These are phyloP conservation scores for Chionomys nivalis DNA, from an alignment of 2,113 vertebrate genomes.

Conservation along the genomic window DNA sequence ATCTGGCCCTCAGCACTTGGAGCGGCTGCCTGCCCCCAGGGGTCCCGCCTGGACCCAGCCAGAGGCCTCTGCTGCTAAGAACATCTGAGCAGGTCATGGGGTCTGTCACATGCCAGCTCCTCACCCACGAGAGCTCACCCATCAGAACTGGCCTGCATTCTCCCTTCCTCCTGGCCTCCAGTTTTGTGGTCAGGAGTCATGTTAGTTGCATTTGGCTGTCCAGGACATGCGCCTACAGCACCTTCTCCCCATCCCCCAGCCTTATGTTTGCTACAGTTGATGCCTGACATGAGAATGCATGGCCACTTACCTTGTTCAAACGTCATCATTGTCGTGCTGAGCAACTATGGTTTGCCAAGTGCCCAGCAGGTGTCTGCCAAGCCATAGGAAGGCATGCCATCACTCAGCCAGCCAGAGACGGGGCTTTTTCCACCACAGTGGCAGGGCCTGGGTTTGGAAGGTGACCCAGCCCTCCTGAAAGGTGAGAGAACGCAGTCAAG, in stretches of 20 bases:
- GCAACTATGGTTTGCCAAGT: background rate
- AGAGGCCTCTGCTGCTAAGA: background rate
- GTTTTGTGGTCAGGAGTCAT: background rate
- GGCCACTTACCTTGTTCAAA: background rate
- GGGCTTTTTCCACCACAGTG: background rate
- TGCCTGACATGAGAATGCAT: accelerated
- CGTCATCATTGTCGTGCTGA: accelerated
- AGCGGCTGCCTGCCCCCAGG: background rate
- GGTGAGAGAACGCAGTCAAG: background rate
- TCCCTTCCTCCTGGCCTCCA: background rate
- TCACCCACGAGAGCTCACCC: background rate
- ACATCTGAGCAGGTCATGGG: background rate
- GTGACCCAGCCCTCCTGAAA: too few species aligned
- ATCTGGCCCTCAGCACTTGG: background rate
- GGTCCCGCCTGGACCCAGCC: background rate
- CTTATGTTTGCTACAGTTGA: accelerated
- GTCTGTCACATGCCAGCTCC: background rate
- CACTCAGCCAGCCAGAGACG: background rate
- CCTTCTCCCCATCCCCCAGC: accelerated
- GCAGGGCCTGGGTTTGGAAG: background rate
- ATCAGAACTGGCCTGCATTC: background rate
- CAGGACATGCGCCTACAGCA: accelerated
- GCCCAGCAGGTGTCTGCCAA: background rate
- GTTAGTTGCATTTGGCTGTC: background rate
- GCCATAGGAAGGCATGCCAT: too few species aligned